Evolutionary conservation across 2,888 invertebrate genomes (phyloP).

Genomic region (Ganaspis brasiliensis): DNA sequence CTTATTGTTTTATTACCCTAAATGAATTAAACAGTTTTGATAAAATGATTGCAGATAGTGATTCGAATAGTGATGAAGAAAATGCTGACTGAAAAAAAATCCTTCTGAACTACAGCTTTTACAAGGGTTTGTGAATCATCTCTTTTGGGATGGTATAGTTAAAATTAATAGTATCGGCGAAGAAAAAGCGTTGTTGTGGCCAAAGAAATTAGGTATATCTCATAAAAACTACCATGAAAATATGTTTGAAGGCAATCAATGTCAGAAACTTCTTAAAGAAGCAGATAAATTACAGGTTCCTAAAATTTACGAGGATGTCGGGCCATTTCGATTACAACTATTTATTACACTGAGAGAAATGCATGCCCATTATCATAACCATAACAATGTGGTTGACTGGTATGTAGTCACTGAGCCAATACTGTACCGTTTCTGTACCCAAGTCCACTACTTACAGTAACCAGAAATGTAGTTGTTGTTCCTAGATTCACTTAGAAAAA

Average conservation of each 20-base stretch:
- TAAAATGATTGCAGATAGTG: not conserved
- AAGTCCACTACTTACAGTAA: too few species aligned
- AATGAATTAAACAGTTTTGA: slow-evolving; percentile 16
- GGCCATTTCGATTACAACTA: not conserved
- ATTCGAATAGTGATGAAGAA: slow-evolving; percentile 6
- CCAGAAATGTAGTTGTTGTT: too few species aligned
- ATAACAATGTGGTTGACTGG: too few species aligned
- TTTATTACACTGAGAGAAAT: too few species aligned
- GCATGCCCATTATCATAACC: too few species aligned
- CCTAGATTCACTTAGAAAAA: too few species aligned
- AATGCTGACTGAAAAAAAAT: not conserved
- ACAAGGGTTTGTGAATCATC: slow-evolving; percentile 13
- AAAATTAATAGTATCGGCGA: not conserved
- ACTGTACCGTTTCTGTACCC: too few species aligned
- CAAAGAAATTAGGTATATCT: not conserved
- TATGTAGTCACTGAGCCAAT: too few species aligned
- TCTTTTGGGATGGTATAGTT: slow-evolving; percentile 29
- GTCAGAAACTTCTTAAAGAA: slow-evolving; percentile 14
- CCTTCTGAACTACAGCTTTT: not conserved
- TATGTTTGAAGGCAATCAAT: slow-evolving; percentile 12
- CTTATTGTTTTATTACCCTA: slow-evolving; percentile 28
- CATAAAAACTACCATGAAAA: slow-evolving; percentile 15
- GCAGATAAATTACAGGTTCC: slow-evolving; percentile 14
- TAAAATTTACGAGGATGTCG: not conserved
- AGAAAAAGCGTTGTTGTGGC: slow-evolving; percentile 22